These are phyloP conservation scores for Hirundo rustica DNA, from an alignment of 2,797 vertebrate species.

Conservation along the genomic window DNA sequence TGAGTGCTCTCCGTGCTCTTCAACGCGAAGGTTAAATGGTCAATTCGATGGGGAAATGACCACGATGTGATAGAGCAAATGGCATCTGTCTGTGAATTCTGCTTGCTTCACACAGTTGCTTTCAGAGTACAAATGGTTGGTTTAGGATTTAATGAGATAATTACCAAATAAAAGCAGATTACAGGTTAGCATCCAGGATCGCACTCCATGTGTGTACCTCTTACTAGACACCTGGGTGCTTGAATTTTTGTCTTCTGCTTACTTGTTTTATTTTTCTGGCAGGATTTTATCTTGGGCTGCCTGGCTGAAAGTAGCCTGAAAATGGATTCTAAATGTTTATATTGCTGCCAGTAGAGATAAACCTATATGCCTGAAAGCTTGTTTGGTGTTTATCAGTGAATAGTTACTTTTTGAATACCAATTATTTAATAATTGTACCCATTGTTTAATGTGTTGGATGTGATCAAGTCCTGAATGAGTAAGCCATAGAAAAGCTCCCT, in stretches of 20 bases:
- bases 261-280: background rate
- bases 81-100: background rate
- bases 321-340: background rate
- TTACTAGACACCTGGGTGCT: accelerated
- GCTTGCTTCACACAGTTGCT: background rate
- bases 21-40: background rate
- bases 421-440: background rate
- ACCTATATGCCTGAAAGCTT: background rate
- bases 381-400: background rate
- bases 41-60: accelerated
- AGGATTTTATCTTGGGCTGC: background rate
- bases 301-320: background rate
- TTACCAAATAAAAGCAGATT: background rate
- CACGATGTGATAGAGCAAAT: background rate
- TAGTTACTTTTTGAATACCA: background rate
- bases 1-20: constrained; percentile 72
- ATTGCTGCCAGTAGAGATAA: background rate
- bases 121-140: background rate
- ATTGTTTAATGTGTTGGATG: background rate
- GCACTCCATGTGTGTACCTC: accelerated
- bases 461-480: background rate
- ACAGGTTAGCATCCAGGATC: background rate
- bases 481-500: background rate
- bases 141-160: background rate
- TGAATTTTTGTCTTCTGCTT: background rate